Conservation (phyloP, 2,888 invertebrate genomes). For the Anthophora plumipes region DNA sequence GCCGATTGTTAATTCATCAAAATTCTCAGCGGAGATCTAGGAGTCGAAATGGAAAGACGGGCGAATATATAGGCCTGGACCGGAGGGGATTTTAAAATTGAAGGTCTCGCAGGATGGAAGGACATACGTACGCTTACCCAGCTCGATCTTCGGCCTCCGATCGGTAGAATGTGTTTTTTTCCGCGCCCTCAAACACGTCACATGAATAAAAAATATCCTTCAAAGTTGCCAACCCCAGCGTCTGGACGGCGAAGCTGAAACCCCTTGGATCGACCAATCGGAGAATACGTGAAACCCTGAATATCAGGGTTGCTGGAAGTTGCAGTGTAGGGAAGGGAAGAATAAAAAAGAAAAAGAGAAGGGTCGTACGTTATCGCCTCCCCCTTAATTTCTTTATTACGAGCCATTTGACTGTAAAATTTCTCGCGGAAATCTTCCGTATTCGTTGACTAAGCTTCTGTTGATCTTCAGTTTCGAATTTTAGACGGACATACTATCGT, state of each 20-base stretch:
- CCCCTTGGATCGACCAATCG: slow-evolving; percentile 55
- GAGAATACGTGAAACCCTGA: slow-evolving; percentile 59
- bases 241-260: slow-evolving; percentile 61
- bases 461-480: rapidly evolving
- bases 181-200: slow-evolving; percentile 83
- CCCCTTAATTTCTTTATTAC: slow-evolving; percentile 38
- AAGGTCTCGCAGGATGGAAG: slow-evolving; percentile 56
- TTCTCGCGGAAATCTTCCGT: neutral
- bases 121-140: slow-evolving; percentile 54
- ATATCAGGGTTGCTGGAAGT: slow-evolving; percentile 55
- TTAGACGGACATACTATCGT: no score
- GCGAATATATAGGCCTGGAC: slow-evolving; percentile 22
- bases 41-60: slow-evolving; percentile 20
- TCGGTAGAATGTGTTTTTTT: slow-evolving; percentile 82
- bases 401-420: slow-evolving; percentile 31
- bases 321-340: neutral
- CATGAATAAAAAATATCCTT: slow-evolving; percentile 84
- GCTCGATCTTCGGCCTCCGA: slow-evolving; percentile 67
- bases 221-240: slow-evolving; percentile 81
- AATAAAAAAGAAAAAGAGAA: slow-evolving; percentile 25
- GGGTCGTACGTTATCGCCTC: slow-evolving; percentile 31
- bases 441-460: neutral
- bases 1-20: slow-evolving; percentile 50
- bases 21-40: slow-evolving; percentile 23
- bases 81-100: slow-evolving; percentile 74